Conservation (phyloP, 2,888 invertebrate species). For the Lydus trimaculatus region DNA sequence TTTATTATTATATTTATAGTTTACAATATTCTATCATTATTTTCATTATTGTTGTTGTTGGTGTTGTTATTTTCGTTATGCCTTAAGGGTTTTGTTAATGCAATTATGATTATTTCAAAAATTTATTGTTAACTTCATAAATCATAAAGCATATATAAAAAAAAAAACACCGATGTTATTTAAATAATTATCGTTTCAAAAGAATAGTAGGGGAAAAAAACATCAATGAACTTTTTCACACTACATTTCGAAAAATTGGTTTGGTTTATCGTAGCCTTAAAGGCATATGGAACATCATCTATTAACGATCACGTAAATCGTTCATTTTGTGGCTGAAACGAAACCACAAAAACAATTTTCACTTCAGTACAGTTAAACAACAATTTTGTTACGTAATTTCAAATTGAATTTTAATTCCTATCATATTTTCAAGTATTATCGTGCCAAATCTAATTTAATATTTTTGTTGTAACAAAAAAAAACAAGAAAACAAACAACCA, state of each 20-base stretch:
- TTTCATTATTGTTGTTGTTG: not conserved
- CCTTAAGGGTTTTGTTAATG: not conserved
- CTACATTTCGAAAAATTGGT: not conserved
- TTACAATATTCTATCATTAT: not conserved
- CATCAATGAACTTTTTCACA: not conserved
- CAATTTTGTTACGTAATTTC: not conserved
- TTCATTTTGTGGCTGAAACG: constrained; percentile 29
- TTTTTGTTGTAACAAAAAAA: not conserved
- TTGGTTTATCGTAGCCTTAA: not conserved
- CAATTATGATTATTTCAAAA: not conserved
- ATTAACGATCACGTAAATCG: constrained; percentile 27
- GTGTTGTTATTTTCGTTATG: too few species aligned
- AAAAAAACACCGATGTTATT: not conserved
- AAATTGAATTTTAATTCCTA: not conserved
- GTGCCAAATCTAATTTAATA: not conserved
- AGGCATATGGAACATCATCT: not conserved
- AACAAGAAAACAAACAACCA: too few species aligned
- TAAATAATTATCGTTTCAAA: not conserved
- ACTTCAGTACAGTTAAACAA: constrained; percentile 1
- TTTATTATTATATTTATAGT: constrained; percentile 2
- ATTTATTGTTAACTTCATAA: not conserved
- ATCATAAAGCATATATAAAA: not conserved
- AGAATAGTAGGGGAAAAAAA: not conserved
- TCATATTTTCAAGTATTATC: not conserved
- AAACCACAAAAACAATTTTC: constrained; percentile 14